phyloP scores from a whole-genome alignment of 2,113 vertebrate species.

The Setophaga petechia region DNA sequence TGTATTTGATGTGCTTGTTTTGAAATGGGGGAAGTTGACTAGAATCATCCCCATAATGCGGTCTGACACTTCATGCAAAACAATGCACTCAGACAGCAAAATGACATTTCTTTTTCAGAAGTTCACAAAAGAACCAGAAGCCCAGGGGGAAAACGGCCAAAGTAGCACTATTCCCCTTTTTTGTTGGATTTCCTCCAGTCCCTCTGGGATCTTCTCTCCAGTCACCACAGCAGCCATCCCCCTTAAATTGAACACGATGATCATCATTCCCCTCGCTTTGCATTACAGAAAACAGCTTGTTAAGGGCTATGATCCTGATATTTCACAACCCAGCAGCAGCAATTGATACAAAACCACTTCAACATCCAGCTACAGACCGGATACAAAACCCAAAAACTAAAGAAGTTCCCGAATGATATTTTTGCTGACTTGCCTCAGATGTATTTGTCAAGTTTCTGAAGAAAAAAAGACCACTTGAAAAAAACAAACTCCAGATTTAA shows the following conservation, averaged over 20 bases:
- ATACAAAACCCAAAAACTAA: neutral
- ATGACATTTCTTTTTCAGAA: constrained; percentile 12
- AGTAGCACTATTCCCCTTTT: neutral
- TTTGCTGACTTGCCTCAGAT: neutral
- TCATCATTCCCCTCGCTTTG: neutral
- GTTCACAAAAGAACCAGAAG: neutral
- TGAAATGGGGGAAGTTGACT: neutral
- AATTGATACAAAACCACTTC: neutral
- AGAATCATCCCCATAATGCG: neutral
- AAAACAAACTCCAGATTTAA: neutral
- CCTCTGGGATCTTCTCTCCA: neutral
- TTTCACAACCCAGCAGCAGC: neutral
- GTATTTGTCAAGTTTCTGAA: neutral
- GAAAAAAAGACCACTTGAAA: neutral
- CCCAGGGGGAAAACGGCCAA: neutral
- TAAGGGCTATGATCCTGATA: neutral
- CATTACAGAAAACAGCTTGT: neutral
- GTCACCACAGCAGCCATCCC: neutral
- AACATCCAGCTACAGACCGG: neutral
- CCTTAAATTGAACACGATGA: neutral
- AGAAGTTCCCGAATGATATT: neutral
- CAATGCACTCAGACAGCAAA: neutral
- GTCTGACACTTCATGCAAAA: neutral
- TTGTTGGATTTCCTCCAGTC: neutral
- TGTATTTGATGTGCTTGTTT: neutral